Evolutionary conservation across 2,888 invertebrate genomes (phyloP), one percentile per base, ranked within the genome.

Genomic region (Sabatieria punctata): DNA sequence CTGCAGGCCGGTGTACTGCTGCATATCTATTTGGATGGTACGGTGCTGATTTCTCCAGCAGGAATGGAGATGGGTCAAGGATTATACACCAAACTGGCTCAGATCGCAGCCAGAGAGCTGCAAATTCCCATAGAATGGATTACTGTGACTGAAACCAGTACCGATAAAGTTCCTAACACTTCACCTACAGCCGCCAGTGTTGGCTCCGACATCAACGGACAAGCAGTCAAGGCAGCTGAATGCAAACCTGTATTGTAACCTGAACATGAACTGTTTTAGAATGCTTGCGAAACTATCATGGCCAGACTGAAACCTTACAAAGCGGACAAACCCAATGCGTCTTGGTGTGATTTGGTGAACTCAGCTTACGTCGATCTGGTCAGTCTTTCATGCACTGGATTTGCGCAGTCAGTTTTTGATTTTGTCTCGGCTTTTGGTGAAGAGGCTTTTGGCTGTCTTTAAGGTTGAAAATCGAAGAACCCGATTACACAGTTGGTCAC

Each of bases 41-140:
- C 88, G 0, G 84, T 93, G 2, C 71, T 91, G 13, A 58, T 93
- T 19, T 77, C 80, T 1, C 88, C 86, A 63, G 71, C 70, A 33
- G 91, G 89, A n/a, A 80, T 82, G 8, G 93, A 93, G 73, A 91
- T 93, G 81, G 93, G 93, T 0, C 93, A 93, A 71, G 93, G 93
- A 1, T 71, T 95, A 3, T 83, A 89, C 64, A 93, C 85, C 0
- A 93, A 93, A 73, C 85, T 89, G 81, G 78, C 85, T 45, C 89
- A 91, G 75, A 71, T 71, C 8, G 38, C 38, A 19, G n/a, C 38
- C 8, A 6, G 22, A 21, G 6, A 8, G 8, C n/a, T 38, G n/a
- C 19, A 38, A 8, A 13, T 38, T 19, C 38, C 38, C 11, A 6
- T 38, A 8, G 38, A 38, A n/a, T 18, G n/a, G 39, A 51, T 61